Evolutionary conservation across 2,113 vertebrate species (phyloP), one percentile per base, ranked within the genome.

Genomic region (Cebidichthys violaceus): DNA sequence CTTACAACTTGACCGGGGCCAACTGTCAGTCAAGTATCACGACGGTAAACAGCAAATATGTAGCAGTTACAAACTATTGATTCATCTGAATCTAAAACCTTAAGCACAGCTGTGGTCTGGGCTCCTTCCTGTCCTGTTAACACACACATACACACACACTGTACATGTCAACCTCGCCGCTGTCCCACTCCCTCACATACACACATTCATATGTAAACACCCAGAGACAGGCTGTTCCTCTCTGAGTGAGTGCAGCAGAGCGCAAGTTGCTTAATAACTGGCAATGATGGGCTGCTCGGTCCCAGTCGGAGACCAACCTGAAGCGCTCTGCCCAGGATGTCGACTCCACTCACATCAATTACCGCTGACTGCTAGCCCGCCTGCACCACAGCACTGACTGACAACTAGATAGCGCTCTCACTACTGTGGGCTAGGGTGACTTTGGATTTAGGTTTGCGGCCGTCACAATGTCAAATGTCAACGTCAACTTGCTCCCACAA

Each of bases 321-420:
- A 91, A 93, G 92, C 90, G 85, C 87, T 91, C 90, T 91, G 93
- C 92, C 85, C 90, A 75, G 93, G 90, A 94, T 89, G 94, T 95
- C 93, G 94, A 72, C 90, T 93, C 91, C 29, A 90, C 90, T 94
- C 93, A 93, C 80, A 90, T 95, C 93, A 95, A 94, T 95, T 95
- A 94, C 88, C 75, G 72, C 82, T 82, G 87, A 88, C 87, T 89
- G 90, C 90, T 80, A 66, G 85, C 82, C 88, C 78, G 86, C 88
- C 90, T 82, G 80, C 89, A 79, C 83, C 80, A 61, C 87, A 50
- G 66, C 84, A 29, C 91, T 88, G 91, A 93, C 90, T 91, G 90
- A 90, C 90, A 90, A 87, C 86, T 72, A 83, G 83, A 88, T 86
- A 92, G 90, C 86, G 87, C 79, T 82, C 82, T 77, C 60, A 18